Percentiles rank a stretch among this genome's conserved stretches.
Evolutionary conservation across 2,113 vertebrate genomes (phyloP).

Genomic region (Papio anubis): DNA sequence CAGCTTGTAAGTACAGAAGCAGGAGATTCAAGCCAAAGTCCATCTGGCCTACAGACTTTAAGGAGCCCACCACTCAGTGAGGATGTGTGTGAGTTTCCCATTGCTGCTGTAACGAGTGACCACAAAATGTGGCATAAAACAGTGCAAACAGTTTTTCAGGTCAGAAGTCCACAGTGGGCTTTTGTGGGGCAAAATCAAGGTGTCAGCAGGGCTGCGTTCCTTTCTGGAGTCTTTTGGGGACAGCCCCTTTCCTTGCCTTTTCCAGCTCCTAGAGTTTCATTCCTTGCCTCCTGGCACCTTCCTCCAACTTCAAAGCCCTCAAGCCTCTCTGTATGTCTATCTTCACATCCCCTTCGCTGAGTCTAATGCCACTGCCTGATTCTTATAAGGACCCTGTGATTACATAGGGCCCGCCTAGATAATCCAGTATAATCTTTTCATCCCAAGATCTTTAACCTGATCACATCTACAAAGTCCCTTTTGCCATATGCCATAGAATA

Average conservation of each 20-base stretch:
- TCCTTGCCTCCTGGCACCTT: neutral
- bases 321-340: neutral
- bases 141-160: neutral
- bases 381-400: neutral
- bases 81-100: neutral
- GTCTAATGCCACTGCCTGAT: neutral
- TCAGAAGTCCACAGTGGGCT: neutral
- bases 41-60: accelerated
- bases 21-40: neutral
- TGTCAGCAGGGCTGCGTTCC: neutral
- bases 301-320: neutral
- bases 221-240: neutral
- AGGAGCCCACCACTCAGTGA: neutral
- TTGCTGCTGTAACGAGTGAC: neutral
- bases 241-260: neutral
- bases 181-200: neutral
- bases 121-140: neutral
- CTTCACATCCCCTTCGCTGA: neutral
- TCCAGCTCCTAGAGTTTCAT: neutral
- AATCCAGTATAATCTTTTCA: neutral
- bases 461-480: neutral
- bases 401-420: neutral
- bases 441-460: neutral
- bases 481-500: neutral
- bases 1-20: neutral